Conservation (phyloP, 2,113 vertebrate genomes). For the Sylvia atricapilla region DNA sequence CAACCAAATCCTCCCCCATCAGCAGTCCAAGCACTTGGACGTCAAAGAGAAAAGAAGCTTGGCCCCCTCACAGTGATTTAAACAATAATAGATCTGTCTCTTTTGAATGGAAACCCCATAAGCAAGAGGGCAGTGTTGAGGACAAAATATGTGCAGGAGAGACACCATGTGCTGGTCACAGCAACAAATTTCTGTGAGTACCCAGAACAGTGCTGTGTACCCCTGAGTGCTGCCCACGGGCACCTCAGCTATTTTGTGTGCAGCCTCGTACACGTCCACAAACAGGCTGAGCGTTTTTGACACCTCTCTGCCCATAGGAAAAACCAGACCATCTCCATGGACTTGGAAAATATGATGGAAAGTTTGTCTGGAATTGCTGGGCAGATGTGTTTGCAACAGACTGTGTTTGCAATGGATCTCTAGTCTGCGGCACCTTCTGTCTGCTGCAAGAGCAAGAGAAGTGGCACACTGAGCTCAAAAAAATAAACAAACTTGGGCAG, state of each 20-base stretch:
- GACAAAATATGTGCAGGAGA: not conserved
- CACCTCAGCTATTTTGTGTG: not conserved
- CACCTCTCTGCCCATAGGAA: not conserved
- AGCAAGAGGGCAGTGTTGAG: not conserved
- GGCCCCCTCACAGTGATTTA: not conserved
- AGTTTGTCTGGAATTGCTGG: not conserved
- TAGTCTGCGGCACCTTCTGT: not conserved
- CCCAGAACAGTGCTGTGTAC: rapidly evolving
- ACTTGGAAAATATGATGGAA: not conserved
- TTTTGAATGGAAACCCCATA: not conserved
- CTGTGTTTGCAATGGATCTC: not conserved
- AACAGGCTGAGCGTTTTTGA: not conserved
- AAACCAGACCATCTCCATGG: not conserved
- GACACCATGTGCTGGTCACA: not conserved
- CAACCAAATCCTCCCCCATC: not conserved
- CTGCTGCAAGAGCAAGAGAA: not conserved
- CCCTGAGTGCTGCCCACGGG: not conserved
- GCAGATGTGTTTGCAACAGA: not conserved
- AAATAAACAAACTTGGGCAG: not conserved
- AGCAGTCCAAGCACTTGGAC: not conserved
- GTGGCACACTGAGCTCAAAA: not conserved
- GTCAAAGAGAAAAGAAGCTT: not conserved
- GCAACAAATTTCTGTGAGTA: not conserved
- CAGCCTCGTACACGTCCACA: not conserved
- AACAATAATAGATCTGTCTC: not conserved